Conservation (phyloP, 2,888 invertebrate genomes). For the Lobophora halterata region DNA sequence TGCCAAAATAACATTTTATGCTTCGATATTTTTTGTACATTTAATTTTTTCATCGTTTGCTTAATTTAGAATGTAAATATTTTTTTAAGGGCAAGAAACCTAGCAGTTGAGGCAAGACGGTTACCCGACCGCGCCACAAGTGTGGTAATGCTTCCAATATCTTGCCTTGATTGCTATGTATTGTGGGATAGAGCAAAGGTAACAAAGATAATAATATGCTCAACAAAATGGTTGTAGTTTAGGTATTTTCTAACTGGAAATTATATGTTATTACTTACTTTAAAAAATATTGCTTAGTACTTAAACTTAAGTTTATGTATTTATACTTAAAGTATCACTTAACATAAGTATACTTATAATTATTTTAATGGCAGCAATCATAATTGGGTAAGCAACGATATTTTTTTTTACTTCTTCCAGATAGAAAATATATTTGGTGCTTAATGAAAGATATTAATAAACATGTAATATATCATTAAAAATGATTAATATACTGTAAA, state of each 20-base stretch:
- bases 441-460: conserved; percentile 48
- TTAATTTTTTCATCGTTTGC: conserved; percentile 2
- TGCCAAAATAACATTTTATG: conserved; percentile 53
- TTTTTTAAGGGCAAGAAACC: conserved; percentile 43
- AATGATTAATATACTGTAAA: conserved; percentile 38
- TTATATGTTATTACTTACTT: neutral
- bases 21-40: conserved; percentile 30
- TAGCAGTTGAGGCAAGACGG: conserved; percentile 69
- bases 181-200: conserved; percentile 49
- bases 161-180: conserved; percentile 76
- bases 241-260: conserved; percentile 24
- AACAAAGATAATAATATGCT: conserved; percentile 57
- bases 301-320: too few relatives aligned
- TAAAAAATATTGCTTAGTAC: too few relatives aligned
- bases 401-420: conserved; percentile 23
- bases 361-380: too few relatives aligned
- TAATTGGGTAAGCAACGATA: neutral
- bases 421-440: conserved; percentile 49
- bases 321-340: neutral
- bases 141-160: conserved; percentile 15
- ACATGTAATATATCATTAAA: conserved; percentile 43
- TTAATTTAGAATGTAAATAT: conserved; percentile 43
- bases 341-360: too few relatives aligned
- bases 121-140: conserved; percentile 11
- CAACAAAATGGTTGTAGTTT: conserved; percentile 50